Base-by-base conservation (phyloP, 2,113 vertebrate species). In the Progne subis region DNA sequence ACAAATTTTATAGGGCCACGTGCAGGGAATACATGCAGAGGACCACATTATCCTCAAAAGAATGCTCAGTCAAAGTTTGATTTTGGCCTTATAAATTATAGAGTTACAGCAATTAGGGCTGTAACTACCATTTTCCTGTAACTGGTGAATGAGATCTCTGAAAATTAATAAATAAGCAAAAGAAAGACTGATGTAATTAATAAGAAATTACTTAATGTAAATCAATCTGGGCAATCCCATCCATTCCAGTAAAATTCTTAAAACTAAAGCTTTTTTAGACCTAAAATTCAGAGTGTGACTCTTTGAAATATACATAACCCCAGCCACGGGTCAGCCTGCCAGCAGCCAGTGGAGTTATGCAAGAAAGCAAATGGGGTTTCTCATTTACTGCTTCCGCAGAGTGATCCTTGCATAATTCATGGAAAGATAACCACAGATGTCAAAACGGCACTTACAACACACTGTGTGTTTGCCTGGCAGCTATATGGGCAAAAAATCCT, bases 371-470 rank as follows among this genome's bases (percentile, higher is more conserved):
- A 15, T 41, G 64, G 69, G 29, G 18, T 82, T 97, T 95, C 90
- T 96, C 93, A 78, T 88, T 96, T 88, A 92, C 61, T 93, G 82
- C 68, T 95, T 93, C 15, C 10, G 82, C 80, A 86, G 39, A 70
- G 49, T 14, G 56, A 57, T 78, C 52, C 43, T 95, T 96, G 88
- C 72, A 88, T 88, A 92, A 92, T 94, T 87, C 74, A 92, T 12
- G 17, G 71, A 72, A 92, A 92, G 95, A 90, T 96, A 94, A 94
- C 94, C 37, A 90, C 82, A 90, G 86, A 95, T 93, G 93, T 93
- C 90, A 93, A 81, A 95, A 94, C n/a, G 71, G 47, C 52, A 83
- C 41, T 96, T 93, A 89, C 82, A 94, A 90, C 88, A 96, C 64
- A 88, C 53, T 2, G 3, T 86, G 50, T 87, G 72, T 93, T 96